Evolutionary conservation across 1,140 invertebrate genomes (phyloP).

Genomic region (Goniozus legneri): DNA sequence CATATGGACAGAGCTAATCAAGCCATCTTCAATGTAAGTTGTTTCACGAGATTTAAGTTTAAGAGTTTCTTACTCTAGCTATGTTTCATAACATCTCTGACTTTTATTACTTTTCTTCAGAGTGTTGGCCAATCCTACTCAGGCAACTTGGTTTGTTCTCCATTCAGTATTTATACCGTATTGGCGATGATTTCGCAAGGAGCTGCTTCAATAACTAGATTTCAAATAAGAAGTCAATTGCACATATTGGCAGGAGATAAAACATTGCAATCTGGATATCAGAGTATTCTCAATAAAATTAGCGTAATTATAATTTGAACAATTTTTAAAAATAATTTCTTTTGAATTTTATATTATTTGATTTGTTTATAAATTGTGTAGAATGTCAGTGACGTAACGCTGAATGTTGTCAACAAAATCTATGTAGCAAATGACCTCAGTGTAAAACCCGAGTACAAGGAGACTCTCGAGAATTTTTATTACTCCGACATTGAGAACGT

Average conservation of each 20-base stretch:
- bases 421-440: conserved; percentile 21
- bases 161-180: conserved; percentile 33
- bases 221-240: conserved; percentile 29
- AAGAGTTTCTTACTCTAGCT: too few species aligned
- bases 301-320: conserved; percentile 28
- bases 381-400: conserved; percentile 32
- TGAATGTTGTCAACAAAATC: conserved; percentile 40
- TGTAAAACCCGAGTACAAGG: conserved; percentile 25
- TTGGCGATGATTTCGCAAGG: conserved; percentile 41
- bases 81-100: too few species aligned
- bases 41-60: too few species aligned
- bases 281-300: conserved; percentile 26
- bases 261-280: conserved; percentile 20
- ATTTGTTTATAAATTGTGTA: conserved; percentile 17
- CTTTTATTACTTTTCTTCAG: too few species aligned
- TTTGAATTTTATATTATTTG: neutral
- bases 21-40: too few species aligned
- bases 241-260: conserved; percentile 25
- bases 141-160: conserved; percentile 40
- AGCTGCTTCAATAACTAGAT: conserved; percentile 30
- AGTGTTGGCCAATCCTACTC: too few species aligned
- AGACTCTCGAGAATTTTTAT: conserved; percentile 24
- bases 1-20: too few species aligned
- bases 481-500: conserved; percentile 27
- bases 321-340: conserved; percentile 2